These are phyloP conservation scores for Choristoneura fumiferana DNA, from an alignment of 1,140 invertebrate species.

Conservation along the genomic window DNA sequence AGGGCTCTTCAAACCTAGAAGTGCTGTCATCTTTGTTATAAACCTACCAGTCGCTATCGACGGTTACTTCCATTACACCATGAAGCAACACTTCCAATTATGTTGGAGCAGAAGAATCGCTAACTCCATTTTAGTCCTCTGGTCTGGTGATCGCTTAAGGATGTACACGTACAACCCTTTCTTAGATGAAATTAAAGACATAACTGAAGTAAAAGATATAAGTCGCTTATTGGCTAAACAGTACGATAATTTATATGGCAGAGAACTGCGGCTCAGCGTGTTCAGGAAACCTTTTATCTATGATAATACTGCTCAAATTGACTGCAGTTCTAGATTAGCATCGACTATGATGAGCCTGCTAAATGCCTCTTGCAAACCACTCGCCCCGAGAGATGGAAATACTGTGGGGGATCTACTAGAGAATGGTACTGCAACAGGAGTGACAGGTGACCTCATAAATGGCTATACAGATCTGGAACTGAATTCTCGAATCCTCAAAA, in stretches of 20 bases:
- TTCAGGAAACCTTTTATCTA: slow-evolving; percentile 54
- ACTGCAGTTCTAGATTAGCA: slow-evolving; percentile 51
- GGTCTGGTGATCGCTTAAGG: slow-evolving; percentile 37
- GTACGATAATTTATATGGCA: slow-evolving; percentile 55
- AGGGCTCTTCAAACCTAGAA: slow-evolving; percentile 67
- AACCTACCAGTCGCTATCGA: slow-evolving; percentile 49
- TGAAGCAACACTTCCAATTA: slow-evolving; percentile 57
- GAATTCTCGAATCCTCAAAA: slow-evolving; percentile 62
- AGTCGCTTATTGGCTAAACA: slow-evolving; percentile 38
- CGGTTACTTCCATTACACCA: slow-evolving; percentile 52
- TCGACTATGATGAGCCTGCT: slow-evolving; percentile 50
- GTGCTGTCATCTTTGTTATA: slow-evolving; percentile 62
- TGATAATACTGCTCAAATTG: slow-evolving; percentile 46
- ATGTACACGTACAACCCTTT: slow-evolving; percentile 65
- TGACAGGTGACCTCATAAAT: slow-evolving; percentile 60
- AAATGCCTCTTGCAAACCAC: slow-evolving; percentile 59
- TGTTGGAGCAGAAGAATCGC: slow-evolving; percentile 58
- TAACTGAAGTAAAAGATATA: slow-evolving; percentile 49
- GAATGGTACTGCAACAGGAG: slow-evolving; percentile 65
- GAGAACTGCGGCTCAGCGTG: slow-evolving; percentile 56
- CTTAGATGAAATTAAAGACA: slow-evolving; percentile 50
- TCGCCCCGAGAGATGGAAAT: slow-evolving; percentile 55
- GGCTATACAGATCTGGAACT: slow-evolving; percentile 66
- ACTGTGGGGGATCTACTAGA: slow-evolving; percentile 61
- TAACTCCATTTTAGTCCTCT: slow-evolving; percentile 61